Conservation (phyloP, 2,797 vertebrate species). For the Halcyon smyrnensis region DNA sequence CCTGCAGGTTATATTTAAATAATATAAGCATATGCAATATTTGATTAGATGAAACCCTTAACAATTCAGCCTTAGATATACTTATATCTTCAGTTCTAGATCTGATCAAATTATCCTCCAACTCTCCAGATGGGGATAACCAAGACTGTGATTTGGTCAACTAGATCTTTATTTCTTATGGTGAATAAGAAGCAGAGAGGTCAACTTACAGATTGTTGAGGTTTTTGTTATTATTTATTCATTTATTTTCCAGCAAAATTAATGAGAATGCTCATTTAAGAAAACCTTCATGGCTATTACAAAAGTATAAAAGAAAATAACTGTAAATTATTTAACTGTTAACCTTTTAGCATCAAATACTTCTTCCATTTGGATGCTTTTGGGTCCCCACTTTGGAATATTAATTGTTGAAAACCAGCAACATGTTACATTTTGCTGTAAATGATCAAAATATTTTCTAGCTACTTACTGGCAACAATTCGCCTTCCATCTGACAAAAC, state of each 20-base stretch:
- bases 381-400: neutral
- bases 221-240: neutral
- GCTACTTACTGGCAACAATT: constrained; percentile 89
- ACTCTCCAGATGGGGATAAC: neutral
- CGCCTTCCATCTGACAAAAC: constrained; percentile 93
- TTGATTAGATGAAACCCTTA: neutral
- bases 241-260: neutral
- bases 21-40: neutral
- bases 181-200: neutral
- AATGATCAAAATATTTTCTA: neutral
- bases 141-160: neutral
- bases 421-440: neutral
- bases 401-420: neutral
- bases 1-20: neutral
- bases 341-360: neutral
- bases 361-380: neutral
- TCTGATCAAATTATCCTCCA: neutral
- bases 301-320: neutral
- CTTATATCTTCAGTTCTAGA: neutral
- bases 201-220: neutral
- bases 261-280: neutral
- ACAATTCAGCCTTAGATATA: neutral
- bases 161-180: neutral
- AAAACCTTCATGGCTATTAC: neutral
- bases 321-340: neutral